Conservation (phyloP, 2,113 vertebrate species). For the Pedetes capensis region DNA sequence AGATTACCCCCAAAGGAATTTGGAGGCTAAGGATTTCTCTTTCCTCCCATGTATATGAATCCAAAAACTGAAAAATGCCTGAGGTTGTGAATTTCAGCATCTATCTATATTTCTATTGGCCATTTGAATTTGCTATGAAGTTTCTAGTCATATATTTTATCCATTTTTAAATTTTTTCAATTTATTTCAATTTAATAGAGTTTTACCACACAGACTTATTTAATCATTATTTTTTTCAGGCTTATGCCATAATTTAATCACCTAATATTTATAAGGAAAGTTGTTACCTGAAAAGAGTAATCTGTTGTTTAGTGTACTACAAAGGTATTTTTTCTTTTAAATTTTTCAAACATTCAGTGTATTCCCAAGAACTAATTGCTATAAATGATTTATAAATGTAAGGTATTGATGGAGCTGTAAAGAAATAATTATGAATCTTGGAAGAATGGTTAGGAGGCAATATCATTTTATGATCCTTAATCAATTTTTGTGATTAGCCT, state of each 20-base stretch:
- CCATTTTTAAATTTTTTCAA: not conserved
- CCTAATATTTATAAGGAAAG: not conserved
- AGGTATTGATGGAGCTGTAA: not conserved
- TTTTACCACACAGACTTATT: not conserved
- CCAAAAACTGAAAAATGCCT: too few relatives aligned
- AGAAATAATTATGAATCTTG: constrained; percentile 19
- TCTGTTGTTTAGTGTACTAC: not conserved
- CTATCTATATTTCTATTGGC: not conserved
- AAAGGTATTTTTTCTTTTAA: not conserved
- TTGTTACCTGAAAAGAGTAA: not conserved
- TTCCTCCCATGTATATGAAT: too few relatives aligned
- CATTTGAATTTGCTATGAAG: not conserved
- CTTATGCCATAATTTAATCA: not conserved
- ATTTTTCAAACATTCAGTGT: not conserved
- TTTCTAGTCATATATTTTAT: not conserved
- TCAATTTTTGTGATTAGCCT: constrained; percentile 21
- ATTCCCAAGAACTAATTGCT: not conserved
- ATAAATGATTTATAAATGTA: constrained; percentile 17
- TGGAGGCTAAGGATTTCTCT: too few relatives aligned
- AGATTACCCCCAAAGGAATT: too few relatives aligned
- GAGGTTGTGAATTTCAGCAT: not conserved
- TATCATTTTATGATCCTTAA: constrained; percentile 2
- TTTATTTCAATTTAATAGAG: not conserved
- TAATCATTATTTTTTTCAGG: not conserved
- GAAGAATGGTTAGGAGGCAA: not conserved